Base-by-base conservation (phyloP, 2,888 invertebrate species). In the Cataglyphis albicans region DNA sequence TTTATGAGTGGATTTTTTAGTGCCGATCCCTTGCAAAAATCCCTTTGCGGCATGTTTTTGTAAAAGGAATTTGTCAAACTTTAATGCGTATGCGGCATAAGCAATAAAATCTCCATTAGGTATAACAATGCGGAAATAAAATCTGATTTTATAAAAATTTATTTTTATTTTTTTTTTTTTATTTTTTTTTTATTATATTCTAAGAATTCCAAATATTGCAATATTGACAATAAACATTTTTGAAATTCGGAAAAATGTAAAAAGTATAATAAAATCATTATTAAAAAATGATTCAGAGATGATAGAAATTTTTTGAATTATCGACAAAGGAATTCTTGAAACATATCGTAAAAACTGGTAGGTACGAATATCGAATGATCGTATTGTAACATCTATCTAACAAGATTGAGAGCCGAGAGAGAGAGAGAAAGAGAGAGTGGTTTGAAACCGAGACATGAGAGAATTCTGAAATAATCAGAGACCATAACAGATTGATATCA, bases 401-500 rank as follows among this genome's bases (percentile, higher is more conserved):
- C 21, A 48, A 61, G 32, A 48, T 15, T n/a, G 41, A 48, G 4
- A 64, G 32, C 52, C 29, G 41, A 9, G 15, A 44, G 10, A 64
- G 25, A 25, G 25, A 25, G 25, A 25, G 25, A 25, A 1, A 25
- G 25, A 25, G 29, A 44, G 10, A 64, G 18, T 52, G n/a, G 25
- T 29, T 65, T 25, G 25, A 21, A 52, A 10, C 10, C n/a, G 35
- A 25, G 15, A 25, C 3, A 38, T 25, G 38, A 29, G 55, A 29
- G 21, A 44, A 25, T 78, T 41, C 41, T 72, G 44, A 57, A 70
- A 59, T 72, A 52, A 21, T 72, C 44, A 25, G 1, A 12, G 32
- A 15, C 21, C 6, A 21, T 78, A 29, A 72, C 44, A 72, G 44
- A 78, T 78, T 78, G 78, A 59, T 78, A 44, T 59, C 32, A 25